These are phyloP conservation scores for Stomatorhinus walkeri DNA, from an alignment of 2,797 vertebrate genomes.

Conservation along the genomic window DNA sequence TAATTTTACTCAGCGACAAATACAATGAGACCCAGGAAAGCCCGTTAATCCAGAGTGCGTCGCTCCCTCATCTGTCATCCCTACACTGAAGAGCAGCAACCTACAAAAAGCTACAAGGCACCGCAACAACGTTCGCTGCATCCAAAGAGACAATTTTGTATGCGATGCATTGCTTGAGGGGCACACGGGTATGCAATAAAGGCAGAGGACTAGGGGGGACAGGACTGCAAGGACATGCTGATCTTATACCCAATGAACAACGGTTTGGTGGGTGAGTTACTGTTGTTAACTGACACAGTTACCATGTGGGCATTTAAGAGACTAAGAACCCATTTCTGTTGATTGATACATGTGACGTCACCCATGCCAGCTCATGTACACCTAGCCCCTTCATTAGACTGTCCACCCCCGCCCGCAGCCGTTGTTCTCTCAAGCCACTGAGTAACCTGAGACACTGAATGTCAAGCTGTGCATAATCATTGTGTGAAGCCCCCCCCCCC, in stretches of 20 bases:
- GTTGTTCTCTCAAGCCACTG: not conserved
- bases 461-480: constrained; percentile 4
- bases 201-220: not conserved
- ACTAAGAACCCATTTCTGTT: not conserved
- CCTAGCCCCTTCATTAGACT: not conserved
- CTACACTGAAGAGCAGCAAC: not conserved
- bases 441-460: not conserved
- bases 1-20: not conserved
- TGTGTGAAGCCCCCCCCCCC: not conserved
- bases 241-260: not conserved
- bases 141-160: not conserved
- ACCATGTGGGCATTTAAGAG: not conserved
- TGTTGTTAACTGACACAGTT: not conserved
- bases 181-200: not conserved
- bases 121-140: not conserved
- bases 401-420: not conserved
- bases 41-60: not conserved
- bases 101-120: not conserved
- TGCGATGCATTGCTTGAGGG: not conserved
- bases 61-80: constrained; percentile 3
- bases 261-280: not conserved
- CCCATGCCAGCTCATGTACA: not conserved
- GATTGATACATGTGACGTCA: not conserved
- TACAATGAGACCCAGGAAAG: not conserved
- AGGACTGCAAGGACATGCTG: not conserved